Conservation (phyloP, 2,888 invertebrate genomes). For the Mayetiola destructor region DNA sequence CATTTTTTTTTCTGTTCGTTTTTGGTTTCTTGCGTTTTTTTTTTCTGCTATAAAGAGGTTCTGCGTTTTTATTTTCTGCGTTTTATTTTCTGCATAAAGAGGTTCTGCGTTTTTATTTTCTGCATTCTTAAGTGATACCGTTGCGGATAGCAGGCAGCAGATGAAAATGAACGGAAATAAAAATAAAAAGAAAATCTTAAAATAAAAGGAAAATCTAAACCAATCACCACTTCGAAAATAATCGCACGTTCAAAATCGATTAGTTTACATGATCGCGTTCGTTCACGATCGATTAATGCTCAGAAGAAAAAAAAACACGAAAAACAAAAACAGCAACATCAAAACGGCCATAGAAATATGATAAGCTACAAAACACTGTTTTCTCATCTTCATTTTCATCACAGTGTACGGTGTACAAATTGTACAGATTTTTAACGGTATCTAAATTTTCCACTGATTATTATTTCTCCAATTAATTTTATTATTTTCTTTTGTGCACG, state of each 20-base stretch:
- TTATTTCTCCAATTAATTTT: slow-evolving; percentile 12
- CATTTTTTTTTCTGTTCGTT: no score
- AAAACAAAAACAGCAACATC: not conserved
- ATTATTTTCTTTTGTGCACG: not conserved
- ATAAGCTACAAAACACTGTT: slow-evolving; percentile 7
- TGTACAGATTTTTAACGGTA: slow-evolving; percentile 13
- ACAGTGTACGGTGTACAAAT: no score
- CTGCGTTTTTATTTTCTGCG: no score
- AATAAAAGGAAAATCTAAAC: no score
- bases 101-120: not conserved
- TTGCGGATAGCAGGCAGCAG: slow-evolving; percentile 2
- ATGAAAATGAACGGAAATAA: no score
- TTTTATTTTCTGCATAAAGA: no score
- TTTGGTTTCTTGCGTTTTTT: no score
- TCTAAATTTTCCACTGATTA: slow-evolving; percentile 6
- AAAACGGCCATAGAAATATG: slow-evolving; percentile 10
- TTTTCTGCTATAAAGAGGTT: no score
- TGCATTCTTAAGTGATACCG: not conserved
- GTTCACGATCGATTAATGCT: not conserved
- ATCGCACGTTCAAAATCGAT: slow-evolving; percentile 12
- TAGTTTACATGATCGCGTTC: not conserved
- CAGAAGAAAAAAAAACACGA: no score
- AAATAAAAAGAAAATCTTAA: no score
- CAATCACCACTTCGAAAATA: no score
- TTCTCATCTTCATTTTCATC: no score